A percentile compares a stretch with the other conserved stretches of the same genome.
Conservation (phyloP, 2,888 invertebrate genomes). For the Caenorhabditis sp. region DNA sequence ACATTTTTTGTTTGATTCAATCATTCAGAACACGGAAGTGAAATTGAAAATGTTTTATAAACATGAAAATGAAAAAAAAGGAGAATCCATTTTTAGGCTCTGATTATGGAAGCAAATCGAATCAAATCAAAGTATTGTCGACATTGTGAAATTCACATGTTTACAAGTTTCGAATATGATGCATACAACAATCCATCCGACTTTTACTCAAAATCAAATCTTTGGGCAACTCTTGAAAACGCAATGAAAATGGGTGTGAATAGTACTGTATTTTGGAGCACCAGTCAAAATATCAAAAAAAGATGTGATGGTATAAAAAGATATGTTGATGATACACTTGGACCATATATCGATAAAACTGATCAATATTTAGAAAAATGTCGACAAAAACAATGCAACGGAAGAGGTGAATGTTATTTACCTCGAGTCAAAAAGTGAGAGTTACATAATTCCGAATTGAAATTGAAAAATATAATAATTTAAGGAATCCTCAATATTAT, state of each 20-base stretch:
- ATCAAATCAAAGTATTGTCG: slow-evolving; percentile 28
- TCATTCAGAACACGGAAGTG: too few species aligned
- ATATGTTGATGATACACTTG: slow-evolving; percentile 40
- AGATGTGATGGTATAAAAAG: slow-evolving; percentile 40
- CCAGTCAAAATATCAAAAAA: slow-evolving; percentile 40
- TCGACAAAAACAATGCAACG: slow-evolving; percentile 16
- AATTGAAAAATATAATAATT: not conserved
- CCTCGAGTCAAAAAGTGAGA: not conserved
- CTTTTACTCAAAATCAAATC: slow-evolving; percentile 39
- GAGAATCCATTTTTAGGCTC: slow-evolving; percentile 29
- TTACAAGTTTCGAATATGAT: slow-evolving; percentile 64
- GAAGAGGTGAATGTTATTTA: slow-evolving; percentile 26
- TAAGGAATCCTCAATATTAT: slow-evolving; percentile 25
- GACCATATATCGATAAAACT: slow-evolving; percentile 32
- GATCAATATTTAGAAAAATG: slow-evolving; percentile 24
- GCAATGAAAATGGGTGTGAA: slow-evolving; percentile 50
- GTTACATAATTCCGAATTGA: not conserved
- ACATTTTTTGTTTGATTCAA: too few species aligned
- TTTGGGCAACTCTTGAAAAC: slow-evolving; percentile 40
- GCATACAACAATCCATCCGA: slow-evolving; percentile 41
- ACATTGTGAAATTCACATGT: slow-evolving; percentile 42
- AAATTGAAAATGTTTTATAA: not conserved
- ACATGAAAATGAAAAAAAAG: not conserved
- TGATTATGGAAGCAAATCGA: slow-evolving; percentile 33
- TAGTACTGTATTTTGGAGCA: slow-evolving; percentile 58